Conservation (phyloP, 2,888 invertebrate species). For the Phengaris arion region DNA sequence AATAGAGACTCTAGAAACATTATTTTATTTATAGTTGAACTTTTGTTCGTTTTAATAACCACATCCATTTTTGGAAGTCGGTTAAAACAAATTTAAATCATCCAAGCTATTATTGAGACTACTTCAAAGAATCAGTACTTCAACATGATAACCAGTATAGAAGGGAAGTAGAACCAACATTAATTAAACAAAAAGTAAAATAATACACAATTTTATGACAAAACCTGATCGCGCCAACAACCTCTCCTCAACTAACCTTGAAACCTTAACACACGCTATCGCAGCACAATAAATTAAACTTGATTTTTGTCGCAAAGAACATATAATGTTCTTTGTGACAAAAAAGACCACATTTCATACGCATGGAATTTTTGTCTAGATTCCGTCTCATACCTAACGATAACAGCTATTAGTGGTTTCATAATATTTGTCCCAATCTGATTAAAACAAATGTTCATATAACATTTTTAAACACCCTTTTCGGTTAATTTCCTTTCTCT, state of each 20-base stretch:
- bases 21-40: too few species aligned
- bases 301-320: constrained; percentile 20
- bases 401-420: not conserved
- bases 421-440: not conserved
- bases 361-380: not conserved
- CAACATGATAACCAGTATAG: constrained; percentile 9
- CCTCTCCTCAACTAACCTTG: constrained; percentile 23
- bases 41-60: too few species aligned
- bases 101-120: not conserved
- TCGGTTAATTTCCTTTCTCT: too few species aligned
- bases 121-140: not conserved
- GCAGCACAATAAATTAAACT: constrained; percentile 25
- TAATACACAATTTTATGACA: constrained; percentile 26
- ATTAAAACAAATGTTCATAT: not conserved
- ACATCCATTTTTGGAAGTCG: too few species aligned
- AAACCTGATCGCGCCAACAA: constrained; percentile 29
- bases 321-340: too few species aligned
- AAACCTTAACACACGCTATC: constrained; percentile 22
- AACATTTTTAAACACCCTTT: too few species aligned
- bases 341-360: constrained; percentile 9
- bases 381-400: not conserved
- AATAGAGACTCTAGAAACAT: too few species aligned
- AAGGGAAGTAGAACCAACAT: constrained; percentile 24
- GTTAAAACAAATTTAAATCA: not conserved
- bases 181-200: constrained; percentile 29